Percentiles rank a stretch among this genome's conserved stretches.
Conservation (phyloP, 2,797 vertebrate genomes). For the Poeciliopsis gracilis region DNA sequence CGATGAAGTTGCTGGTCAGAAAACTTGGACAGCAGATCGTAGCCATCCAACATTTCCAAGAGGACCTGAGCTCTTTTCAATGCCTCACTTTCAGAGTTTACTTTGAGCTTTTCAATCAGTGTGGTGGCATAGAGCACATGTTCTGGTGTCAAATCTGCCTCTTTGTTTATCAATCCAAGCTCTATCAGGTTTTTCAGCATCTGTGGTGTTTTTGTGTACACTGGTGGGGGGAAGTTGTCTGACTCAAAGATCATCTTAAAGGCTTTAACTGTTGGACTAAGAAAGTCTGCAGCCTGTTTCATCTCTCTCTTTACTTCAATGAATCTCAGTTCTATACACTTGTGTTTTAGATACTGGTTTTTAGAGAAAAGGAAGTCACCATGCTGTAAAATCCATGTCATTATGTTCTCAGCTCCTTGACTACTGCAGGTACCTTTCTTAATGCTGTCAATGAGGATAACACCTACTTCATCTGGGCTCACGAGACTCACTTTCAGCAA, state of each 20-base stretch:
- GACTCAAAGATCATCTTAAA: conserved; percentile 81
- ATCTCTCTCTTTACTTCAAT: conserved; percentile 62
- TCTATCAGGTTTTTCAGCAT: conserved; percentile 76
- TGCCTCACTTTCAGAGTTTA: conserved; percentile 48
- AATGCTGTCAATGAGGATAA: conserved; percentile 73
- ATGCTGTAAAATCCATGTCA: conserved; percentile 85
- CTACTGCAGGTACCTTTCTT: conserved; percentile 48
- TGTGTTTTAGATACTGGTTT: conserved; percentile 66
- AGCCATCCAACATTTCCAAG: conserved; percentile 75
- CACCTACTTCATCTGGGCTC: conserved; percentile 66
- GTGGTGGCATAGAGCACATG: conserved; percentile 77
- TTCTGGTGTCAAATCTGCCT: conserved; percentile 69
- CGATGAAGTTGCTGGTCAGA: conserved; percentile 47
- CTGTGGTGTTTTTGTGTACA: conserved; percentile 64
- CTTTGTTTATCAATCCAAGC: conserved; percentile 79
- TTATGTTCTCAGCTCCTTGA: conserved; percentile 68
- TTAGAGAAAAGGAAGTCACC: conserved; percentile 80
- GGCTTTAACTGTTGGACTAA: conserved; percentile 77
- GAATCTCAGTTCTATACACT: conserved; percentile 73
- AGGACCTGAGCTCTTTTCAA: conserved; percentile 73
- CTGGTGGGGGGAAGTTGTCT: conserved; percentile 76
- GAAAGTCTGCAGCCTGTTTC: conserved; percentile 69
- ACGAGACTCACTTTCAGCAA: conserved; percentile 72
- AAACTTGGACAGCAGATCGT: conserved; percentile 75
- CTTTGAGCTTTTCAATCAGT: conserved; percentile 56